These are phyloP conservation scores for Sceloporus tristichus DNA, from an alignment of 2,113 vertebrate species.

Conservation along the genomic window DNA sequence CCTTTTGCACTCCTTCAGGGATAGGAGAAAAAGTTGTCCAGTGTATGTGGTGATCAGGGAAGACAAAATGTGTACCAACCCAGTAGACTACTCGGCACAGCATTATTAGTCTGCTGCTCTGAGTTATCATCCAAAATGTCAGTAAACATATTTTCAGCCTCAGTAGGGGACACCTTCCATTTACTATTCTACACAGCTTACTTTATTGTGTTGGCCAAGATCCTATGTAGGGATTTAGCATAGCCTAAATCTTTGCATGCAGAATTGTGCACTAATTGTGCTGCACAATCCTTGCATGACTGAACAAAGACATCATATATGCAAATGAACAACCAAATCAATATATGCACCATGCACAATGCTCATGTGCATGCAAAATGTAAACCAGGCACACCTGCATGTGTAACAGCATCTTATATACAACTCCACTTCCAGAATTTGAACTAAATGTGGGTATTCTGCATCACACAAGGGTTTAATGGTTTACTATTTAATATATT, in stretches of 20 bases:
- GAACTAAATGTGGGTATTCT: not conserved
- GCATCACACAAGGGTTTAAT: not conserved
- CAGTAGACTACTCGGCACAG: not conserved
- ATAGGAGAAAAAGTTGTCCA: not conserved
- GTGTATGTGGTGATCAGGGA: not conserved
- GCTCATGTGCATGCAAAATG: too few relatives aligned
- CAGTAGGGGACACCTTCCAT: not conserved
- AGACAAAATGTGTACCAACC: not conserved
- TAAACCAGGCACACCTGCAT: too few relatives aligned
- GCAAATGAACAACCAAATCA: too few relatives aligned
- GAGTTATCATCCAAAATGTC: not conserved
- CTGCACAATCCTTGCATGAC: too few relatives aligned
- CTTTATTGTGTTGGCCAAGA: not conserved
- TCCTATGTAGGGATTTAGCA: too few relatives aligned
- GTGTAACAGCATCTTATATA: too few relatives aligned
- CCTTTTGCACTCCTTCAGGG: slow-evolving; percentile 8
- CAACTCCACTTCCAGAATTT: not conserved
- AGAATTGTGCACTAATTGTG: too few relatives aligned
- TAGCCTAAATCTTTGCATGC: too few relatives aligned
- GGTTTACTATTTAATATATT: not conserved
- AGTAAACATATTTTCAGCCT: not conserved
- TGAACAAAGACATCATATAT: too few relatives aligned
- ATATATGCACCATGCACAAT: too few relatives aligned
- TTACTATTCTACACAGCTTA: not conserved
- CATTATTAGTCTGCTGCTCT: not conserved